Evolutionary conservation across 2,797 vertebrate genomes (phyloP).

Genomic region (Petrocephalus schoutedeni): DNA sequence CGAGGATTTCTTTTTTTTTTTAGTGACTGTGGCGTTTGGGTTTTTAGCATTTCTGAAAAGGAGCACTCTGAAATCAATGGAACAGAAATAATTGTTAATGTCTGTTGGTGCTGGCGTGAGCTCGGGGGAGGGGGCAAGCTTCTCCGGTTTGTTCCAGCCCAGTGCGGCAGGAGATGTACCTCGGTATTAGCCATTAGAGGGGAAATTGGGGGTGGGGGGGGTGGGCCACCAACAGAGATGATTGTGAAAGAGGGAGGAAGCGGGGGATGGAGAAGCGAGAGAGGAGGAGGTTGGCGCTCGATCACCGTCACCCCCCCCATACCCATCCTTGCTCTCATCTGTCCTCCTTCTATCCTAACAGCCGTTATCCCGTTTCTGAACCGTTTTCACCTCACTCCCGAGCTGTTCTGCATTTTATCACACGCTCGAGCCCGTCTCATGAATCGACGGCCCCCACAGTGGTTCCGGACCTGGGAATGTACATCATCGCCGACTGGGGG

Average conservation of each 20-base stretch:
- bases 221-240: no score
- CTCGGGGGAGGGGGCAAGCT: constrained; percentile 28
- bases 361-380: background rate
- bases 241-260: background rate
- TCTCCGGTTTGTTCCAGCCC: background rate
- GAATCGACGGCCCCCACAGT: background rate
- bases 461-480: background rate
- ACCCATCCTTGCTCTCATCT: background rate
- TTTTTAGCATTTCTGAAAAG: background rate
- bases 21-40: background rate
- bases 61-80: background rate
- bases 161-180: background rate
- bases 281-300: background rate
- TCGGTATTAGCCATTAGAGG: constrained; percentile 10
- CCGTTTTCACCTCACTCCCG: background rate
- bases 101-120: constrained; percentile 31
- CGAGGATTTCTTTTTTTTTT: background rate
- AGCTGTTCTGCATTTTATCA: background rate
- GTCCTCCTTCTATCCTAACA: background rate
- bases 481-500: background rate
- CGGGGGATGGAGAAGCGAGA: constrained; percentile 17
- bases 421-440: background rate
- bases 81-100: background rate
- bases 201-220: background rate
- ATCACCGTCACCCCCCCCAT: background rate